Evolutionary conservation across 2,797 vertebrate species (phyloP).

Genomic region (Sarcoramphus papa): DNA sequence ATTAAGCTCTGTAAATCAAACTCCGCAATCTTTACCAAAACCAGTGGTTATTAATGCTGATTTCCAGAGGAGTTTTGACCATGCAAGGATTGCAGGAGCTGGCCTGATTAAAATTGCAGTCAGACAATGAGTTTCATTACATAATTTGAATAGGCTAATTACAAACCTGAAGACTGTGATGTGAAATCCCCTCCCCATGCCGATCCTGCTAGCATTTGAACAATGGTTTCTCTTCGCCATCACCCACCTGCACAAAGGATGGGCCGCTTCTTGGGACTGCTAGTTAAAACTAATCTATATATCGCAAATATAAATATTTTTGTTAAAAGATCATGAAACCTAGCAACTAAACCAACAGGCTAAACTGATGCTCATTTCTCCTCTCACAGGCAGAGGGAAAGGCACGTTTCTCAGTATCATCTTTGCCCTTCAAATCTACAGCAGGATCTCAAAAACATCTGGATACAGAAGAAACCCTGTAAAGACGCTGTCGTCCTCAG

Average conservation of each 20-base stretch:
- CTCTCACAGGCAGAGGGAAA: not conserved
- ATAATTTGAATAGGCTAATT: not conserved
- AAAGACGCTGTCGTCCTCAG: constrained; percentile 93
- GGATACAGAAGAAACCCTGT: constrained; percentile 92
- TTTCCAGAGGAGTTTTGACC: not conserved
- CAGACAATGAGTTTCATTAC: not conserved
- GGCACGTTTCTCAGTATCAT: accelerated
- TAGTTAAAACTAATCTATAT: not conserved
- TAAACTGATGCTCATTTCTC: not conserved
- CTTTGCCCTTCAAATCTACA: not conserved
- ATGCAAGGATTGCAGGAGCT: not conserved
- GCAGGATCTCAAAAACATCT: constrained; percentile 30
- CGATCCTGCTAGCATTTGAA: not conserved
- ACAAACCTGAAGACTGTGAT: not conserved
- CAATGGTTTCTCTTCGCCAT: not conserved
- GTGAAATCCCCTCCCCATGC: not conserved
- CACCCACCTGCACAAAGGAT: not conserved
- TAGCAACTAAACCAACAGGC: not conserved
- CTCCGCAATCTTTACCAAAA: not conserved
- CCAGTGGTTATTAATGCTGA: not conserved
- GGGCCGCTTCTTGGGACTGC: not conserved
- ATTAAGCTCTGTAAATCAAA: not conserved
- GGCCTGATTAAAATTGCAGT: not conserved
- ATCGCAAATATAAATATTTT: not conserved
- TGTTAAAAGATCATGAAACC: not conserved